phyloP scores from a whole-genome alignment of 1,140 invertebrate genomes.

The Stenopsyche tienmushanensis region DNA sequence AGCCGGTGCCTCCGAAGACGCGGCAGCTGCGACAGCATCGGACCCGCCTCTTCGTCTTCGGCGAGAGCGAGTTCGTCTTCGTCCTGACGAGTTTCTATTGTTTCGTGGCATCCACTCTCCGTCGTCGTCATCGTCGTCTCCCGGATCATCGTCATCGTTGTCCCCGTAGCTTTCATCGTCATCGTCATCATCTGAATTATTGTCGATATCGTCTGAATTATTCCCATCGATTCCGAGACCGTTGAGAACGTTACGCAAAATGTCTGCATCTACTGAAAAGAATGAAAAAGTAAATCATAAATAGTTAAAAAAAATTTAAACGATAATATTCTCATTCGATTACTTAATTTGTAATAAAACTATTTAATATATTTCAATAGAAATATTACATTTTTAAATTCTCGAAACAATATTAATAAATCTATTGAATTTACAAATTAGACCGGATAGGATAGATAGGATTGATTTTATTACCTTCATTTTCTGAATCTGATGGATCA shows the following conservation, averaged over 20 bases:
- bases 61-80: slow-evolving; percentile 12
- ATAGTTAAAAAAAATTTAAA: slow-evolving; percentile 16
- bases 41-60: slow-evolving; percentile 31
- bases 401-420: slow-evolving; percentile 10
- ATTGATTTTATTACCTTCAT: slow-evolving; percentile 43
- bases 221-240: slow-evolving; percentile 19
- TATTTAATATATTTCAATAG: no score
- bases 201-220: slow-evolving; percentile 17
- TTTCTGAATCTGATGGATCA: slow-evolving; percentile 54
- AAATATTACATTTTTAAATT: no score
- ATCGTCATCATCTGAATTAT: slow-evolving; percentile 45
- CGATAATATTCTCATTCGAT: no score
- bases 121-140: slow-evolving; percentile 47
- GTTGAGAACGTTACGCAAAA: slow-evolving; percentile 25
- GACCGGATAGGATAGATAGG: slow-evolving; percentile 31
- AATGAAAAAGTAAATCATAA: slow-evolving; percentile 17
- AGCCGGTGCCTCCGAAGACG: slow-evolving; percentile 38
- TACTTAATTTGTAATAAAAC: slow-evolving; percentile 17
- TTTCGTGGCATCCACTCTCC: slow-evolving; percentile 49
- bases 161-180: slow-evolving; percentile 49
- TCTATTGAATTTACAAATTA: slow-evolving; percentile 18
- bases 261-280: slow-evolving; percentile 38
- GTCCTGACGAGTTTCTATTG: slow-evolving; percentile 42
- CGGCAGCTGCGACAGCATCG: slow-evolving; percentile 38
- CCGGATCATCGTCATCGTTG: slow-evolving; percentile 49